Conservation (phyloP, 1,140 invertebrate species). For the Cephus cinctus region DNA sequence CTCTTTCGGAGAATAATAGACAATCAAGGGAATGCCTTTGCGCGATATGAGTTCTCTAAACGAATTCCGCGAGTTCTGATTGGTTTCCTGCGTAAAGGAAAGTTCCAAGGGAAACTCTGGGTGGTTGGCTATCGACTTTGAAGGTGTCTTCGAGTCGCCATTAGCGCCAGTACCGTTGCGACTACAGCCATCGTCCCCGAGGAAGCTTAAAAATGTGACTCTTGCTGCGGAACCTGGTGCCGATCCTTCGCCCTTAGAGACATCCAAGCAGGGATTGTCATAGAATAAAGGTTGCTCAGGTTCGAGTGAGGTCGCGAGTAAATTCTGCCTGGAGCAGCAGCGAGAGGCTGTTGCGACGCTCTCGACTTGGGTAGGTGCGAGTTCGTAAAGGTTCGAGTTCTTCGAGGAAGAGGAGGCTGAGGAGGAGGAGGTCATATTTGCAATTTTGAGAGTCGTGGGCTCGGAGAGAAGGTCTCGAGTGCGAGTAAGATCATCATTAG, state of each 20-base stretch:
- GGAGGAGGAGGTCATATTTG: too few species aligned
- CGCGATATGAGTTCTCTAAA: constrained; percentile 2
- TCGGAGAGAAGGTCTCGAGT: too few species aligned
- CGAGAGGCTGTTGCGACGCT: too few species aligned
- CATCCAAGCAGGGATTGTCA: constrained; percentile 9
- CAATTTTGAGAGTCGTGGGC: too few species aligned
- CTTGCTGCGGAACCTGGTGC: too few species aligned
- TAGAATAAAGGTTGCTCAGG: neutral
- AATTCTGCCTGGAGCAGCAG: constrained; percentile 19
- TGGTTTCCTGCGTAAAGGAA: constrained; percentile 22
- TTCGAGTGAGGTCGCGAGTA: neutral
- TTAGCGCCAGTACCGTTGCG: constrained; percentile 7
- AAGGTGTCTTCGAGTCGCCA: neutral
- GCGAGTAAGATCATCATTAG: too few species aligned
- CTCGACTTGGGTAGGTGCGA: too few species aligned
- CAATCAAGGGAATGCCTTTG: constrained; percentile 9
- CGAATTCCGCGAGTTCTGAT: constrained; percentile 35
- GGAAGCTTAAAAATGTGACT: neutral
- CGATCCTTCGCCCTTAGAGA: neutral
- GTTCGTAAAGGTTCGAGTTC: constrained; percentile 28
- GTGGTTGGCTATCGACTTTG: neutral
- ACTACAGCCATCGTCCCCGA: neutral
- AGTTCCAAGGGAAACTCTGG: neutral
- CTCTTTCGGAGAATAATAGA: constrained; percentile 10
- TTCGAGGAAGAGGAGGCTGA: too few species aligned